phyloP scores from a whole-genome alignment of 1,140 invertebrate genomes.

The Periplaneta americana region DNA sequence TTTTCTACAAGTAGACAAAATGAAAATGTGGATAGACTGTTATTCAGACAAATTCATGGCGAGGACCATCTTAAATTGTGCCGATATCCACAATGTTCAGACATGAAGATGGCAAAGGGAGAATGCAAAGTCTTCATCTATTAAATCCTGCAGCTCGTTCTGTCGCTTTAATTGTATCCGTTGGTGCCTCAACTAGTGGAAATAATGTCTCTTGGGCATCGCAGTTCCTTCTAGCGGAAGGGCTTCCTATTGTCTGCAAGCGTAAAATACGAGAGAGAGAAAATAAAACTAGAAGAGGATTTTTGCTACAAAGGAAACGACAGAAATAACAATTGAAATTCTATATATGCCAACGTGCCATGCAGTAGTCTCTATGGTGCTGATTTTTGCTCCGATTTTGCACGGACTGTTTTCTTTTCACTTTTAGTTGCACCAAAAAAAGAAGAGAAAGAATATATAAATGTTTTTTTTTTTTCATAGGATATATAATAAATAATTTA shows the following conservation, averaged over 20 bases:
- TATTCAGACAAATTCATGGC: no score
- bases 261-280: neutral
- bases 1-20: no score
- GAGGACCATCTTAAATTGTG: no score
- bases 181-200: neutral
- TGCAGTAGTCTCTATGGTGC: neutral
- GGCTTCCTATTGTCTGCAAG: neutral
- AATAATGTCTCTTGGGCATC: neutral
- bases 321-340: neutral
- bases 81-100: no score
- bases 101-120: no score
- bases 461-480: neutral
- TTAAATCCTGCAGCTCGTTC: neutral
- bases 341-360: neutral
- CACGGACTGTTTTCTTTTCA: neutral
- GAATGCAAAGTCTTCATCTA: no score
- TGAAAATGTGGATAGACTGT: no score
- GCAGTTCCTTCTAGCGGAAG: neutral
- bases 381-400: neutral
- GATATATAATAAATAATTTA: neutral
- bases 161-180: neutral
- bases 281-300: neutral
- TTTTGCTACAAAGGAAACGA: neutral
- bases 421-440: neutral
- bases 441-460: neutral